Evolutionary conservation across 2,113 vertebrate genomes (phyloP).

Genomic region (Lamprotornis superbus): DNA sequence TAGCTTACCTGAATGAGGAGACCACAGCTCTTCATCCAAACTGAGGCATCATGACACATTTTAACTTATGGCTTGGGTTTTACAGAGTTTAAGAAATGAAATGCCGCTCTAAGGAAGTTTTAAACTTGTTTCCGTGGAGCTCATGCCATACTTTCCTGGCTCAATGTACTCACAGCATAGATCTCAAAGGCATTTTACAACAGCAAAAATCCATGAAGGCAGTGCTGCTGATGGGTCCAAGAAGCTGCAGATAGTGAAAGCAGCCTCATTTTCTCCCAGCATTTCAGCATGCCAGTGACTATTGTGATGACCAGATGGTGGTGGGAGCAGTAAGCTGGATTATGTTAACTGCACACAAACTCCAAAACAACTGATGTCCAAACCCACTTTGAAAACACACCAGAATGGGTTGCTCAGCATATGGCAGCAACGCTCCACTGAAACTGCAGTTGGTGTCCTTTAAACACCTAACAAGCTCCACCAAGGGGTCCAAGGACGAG

Average conservation of each 20-base stretch:
- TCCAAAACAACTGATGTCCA: constrained; percentile 16
- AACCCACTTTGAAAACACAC: neutral
- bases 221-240: neutral
- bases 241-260: neutral
- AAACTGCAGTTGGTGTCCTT: neutral
- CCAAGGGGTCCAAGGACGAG: neutral
- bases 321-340: constrained; percentile 6
- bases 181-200: neutral
- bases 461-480: neutral
- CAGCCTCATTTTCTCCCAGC: neutral
- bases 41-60: neutral
- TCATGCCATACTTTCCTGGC: neutral
- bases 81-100: neutral
- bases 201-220: neutral
- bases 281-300: neutral
- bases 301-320: neutral
- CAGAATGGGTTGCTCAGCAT: neutral
- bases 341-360: neutral
- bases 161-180: neutral
- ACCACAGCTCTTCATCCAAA: neutral
- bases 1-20: neutral
- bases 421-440: neutral
- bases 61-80: neutral
- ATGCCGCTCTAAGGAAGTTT: neutral
- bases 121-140: neutral